Conservation (phyloP, 53 echinoderm and acorn worm species). For the Mesocentrotus franciscanus region DNA sequence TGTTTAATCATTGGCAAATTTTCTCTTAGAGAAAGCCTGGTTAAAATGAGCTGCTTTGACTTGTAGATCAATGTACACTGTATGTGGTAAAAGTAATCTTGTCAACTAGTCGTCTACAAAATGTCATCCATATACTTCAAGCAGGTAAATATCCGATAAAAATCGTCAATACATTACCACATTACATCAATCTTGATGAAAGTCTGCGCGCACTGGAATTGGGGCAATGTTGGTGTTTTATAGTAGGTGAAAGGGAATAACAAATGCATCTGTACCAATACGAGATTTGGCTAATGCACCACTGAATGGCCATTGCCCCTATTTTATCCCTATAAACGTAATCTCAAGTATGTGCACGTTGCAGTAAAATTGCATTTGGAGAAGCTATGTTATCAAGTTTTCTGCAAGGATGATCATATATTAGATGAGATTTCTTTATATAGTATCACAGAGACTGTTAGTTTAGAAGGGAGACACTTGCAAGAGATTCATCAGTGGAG, state of each 20-base stretch:
- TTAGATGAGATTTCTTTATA: not conserved
- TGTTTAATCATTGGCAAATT: not conserved
- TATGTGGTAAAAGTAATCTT: not conserved
- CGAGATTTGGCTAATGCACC: not conserved
- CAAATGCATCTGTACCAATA: constrained; percentile 3
- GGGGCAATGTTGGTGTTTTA: not conserved
- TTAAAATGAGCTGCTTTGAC: not conserved
- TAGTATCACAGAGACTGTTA: not conserved
- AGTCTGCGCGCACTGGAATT: not conserved
- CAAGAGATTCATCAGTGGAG: not conserved
- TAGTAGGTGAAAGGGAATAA: not conserved
- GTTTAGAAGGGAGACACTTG: not conserved
- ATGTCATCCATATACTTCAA: not conserved
- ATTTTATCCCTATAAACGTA: not conserved
- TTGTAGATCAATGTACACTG: not conserved
- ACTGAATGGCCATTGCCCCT: not conserved
- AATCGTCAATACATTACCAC: not conserved
- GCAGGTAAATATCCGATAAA: not conserved
- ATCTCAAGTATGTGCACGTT: not conserved
- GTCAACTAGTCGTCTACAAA: not conserved
- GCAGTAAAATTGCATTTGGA: not conserved
- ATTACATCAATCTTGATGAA: not conserved
- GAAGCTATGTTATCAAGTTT: not conserved
- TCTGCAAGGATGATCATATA: not conserved
- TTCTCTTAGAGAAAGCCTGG: not conserved